Evolutionary conservation across 2,113 vertebrate species (phyloP).

Genomic region (Pogona vitticeps): DNA sequence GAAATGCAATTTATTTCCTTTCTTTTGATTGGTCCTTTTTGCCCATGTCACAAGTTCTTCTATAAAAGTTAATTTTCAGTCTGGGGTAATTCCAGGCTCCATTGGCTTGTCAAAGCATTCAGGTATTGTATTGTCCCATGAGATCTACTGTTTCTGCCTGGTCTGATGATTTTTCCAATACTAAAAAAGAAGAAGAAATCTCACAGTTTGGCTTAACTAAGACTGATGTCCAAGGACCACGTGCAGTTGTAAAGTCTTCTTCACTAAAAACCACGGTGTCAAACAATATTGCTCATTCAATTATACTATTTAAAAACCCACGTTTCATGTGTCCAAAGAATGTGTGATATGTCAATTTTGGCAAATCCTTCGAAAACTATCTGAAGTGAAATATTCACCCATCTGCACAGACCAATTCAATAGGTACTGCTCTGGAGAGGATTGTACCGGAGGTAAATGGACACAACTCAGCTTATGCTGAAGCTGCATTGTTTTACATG

Average conservation of each 20-base stretch:
- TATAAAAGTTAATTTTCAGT: not conserved
- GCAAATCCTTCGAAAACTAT: too few relatives aligned
- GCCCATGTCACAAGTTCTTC: not conserved
- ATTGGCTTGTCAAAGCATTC: not conserved
- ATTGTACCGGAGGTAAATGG: too few relatives aligned
- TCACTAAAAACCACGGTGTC: not conserved
- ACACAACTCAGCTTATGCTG: too few relatives aligned
- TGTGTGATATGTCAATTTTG: too few relatives aligned
- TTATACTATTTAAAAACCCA: not conserved
- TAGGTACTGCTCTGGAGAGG: too few relatives aligned
- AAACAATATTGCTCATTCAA: not conserved
- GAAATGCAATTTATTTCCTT: not conserved
- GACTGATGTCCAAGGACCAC: not conserved
- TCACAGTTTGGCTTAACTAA: not conserved
- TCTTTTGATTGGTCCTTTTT: not conserved
- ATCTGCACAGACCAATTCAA: too few relatives aligned
- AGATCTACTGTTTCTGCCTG: not conserved
- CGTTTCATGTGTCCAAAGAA: not conserved
- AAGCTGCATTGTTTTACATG: too few relatives aligned
- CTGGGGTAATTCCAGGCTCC: not conserved
- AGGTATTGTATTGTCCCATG: not conserved
- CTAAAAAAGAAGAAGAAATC: not conserved
- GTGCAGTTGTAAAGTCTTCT: too few relatives aligned
- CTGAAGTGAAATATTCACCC: too few relatives aligned
- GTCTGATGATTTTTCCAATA: conserved; percentile 7